Evolutionary conservation across 2,888 invertebrate species (phyloP).

Genomic region (Linyphia triangularis): DNA sequence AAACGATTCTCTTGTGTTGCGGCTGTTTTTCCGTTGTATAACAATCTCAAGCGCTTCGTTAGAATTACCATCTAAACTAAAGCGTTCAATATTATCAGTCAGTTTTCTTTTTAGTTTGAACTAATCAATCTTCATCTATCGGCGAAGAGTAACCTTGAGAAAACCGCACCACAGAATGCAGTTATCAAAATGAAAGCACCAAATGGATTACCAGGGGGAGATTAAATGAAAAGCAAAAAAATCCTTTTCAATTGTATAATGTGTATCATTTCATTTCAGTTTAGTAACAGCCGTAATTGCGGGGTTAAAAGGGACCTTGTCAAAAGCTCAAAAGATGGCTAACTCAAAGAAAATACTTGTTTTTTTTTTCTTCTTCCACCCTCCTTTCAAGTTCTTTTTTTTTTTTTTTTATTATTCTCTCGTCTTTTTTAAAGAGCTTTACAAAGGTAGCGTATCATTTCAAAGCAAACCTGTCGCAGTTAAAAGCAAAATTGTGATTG

Average conservation of each 20-base stretch:
- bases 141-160: neutral
- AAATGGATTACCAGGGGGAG: constrained; percentile 9
- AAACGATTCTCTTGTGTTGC: too few relatives aligned
- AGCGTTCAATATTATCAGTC: too few relatives aligned
- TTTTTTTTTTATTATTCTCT: neutral
- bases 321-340: constrained; percentile 67
- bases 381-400: neutral
- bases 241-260: constrained; percentile 49
- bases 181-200: constrained; percentile 61
- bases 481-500: constrained; percentile 75
- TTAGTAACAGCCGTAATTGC: constrained; percentile 70
- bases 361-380: constrained; percentile 10
- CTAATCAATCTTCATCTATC: neutral
- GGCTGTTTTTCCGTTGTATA: too few relatives aligned
- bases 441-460: constrained; percentile 68
- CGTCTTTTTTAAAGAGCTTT: constrained; percentile 47
- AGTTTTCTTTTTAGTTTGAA: too few relatives aligned
- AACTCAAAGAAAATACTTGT: constrained; percentile 65
- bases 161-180: constrained; percentile 29
- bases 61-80: too few relatives aligned
- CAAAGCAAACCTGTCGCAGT: constrained; percentile 73
- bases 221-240: constrained; percentile 13
- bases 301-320: constrained; percentile 72
- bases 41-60: too few relatives aligned
- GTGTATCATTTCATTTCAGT: constrained; percentile 75